phyloP scores from a whole-genome alignment of 2,113 vertebrate genomes.

The Gopherus flavomarginatus region DNA sequence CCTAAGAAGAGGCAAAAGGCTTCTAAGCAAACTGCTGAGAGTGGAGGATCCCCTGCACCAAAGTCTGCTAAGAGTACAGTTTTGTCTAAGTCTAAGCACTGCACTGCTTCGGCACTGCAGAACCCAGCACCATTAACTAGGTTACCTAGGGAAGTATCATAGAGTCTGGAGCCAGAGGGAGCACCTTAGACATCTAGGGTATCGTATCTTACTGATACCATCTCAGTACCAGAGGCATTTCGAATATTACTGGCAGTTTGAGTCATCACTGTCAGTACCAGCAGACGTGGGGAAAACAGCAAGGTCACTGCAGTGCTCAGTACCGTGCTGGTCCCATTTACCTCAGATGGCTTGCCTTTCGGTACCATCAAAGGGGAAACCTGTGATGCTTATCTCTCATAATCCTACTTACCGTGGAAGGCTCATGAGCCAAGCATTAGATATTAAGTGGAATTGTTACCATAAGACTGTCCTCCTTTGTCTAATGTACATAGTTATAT shows the following conservation, averaged over 20 bases:
- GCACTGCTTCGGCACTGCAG: no score
- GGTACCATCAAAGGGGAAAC: background rate
- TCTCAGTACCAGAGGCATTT: background rate
- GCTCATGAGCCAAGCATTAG: background rate
- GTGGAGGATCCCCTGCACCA: no score
- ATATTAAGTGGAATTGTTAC: background rate
- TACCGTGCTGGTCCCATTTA: background rate
- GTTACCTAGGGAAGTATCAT: no score
- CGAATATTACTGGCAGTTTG: background rate
- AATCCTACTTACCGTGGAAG: background rate
- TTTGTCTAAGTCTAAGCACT: no score
- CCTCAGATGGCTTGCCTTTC: background rate
- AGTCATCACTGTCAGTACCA: background rate
- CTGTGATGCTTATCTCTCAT: background rate
- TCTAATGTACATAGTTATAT: background rate
- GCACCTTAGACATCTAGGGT: no score
- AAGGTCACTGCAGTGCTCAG: background rate
- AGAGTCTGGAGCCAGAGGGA: no score
- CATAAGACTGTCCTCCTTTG: background rate
- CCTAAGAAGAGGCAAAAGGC: no score
- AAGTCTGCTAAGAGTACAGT: no score
- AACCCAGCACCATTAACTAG: no score
- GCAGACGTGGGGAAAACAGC: background rate
- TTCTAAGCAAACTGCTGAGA: no score
- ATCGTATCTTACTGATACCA: no score